Conservation (phyloP, 2,888 invertebrate species). For the Leucophenga montana region DNA sequence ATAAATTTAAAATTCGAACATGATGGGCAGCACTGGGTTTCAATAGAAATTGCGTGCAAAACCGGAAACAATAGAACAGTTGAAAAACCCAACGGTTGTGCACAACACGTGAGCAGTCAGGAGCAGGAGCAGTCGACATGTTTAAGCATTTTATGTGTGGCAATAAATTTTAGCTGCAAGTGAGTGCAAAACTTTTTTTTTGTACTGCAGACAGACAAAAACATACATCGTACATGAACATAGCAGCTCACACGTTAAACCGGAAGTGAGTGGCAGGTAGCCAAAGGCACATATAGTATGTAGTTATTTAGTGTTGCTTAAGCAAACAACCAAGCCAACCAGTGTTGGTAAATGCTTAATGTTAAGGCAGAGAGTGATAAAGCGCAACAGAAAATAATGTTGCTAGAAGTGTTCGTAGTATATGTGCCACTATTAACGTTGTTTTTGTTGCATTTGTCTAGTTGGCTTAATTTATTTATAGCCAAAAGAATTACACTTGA, state of each 20-base stretch:
- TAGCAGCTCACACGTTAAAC: not conserved
- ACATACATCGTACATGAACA: not conserved
- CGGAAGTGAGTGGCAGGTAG: conserved; percentile 9
- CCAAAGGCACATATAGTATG: not conserved
- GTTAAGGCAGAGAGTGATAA: not conserved
- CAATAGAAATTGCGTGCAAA: not conserved
- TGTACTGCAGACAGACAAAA: not conserved
- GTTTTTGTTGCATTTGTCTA: conserved; percentile 35
- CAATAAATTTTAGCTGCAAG: conserved; percentile 54
- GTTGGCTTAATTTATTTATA: conserved; percentile 50
- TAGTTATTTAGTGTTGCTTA: conserved; percentile 11
- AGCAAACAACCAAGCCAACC: not conserved
- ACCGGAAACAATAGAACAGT: conserved; percentile 14
- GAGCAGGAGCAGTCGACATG: conserved; percentile 44
- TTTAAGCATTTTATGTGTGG: conserved; percentile 42
- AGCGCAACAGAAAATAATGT: too few species aligned
- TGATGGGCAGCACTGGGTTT: conserved; percentile 7
- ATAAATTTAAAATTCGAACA: conserved; percentile 45
- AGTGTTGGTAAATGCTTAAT: conserved; percentile 25
- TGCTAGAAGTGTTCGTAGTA: too few species aligned
- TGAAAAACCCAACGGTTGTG: too few species aligned
- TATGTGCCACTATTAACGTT: not conserved
- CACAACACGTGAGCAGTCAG: not conserved
- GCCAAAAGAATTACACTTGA: conserved; percentile 38
- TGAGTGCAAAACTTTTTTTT: not conserved